Percentiles rank a stretch among this genome's conserved stretches.
phyloP scores from a whole-genome alignment of 2,888 invertebrate genomes.

The Eristalis intricaria region DNA sequence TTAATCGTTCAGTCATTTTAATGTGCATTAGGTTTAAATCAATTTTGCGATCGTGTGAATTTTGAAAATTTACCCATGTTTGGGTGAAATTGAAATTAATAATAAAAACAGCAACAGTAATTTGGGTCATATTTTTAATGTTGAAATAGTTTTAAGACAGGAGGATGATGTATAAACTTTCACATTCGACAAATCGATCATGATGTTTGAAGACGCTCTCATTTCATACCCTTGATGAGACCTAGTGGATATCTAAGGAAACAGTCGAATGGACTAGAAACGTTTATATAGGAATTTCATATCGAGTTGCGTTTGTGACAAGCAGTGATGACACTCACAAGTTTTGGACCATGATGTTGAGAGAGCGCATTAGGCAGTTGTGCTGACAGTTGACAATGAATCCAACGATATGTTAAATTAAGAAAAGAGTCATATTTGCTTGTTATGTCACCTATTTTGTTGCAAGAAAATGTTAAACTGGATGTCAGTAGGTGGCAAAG shows the following conservation, averaged over 20 bases:
- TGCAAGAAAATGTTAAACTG: background rate
- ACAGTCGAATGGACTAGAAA: slow-evolving; percentile 5
- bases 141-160: background rate
- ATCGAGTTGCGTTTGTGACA: background rate
- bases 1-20: slow-evolving; percentile 12
- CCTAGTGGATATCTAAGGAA: background rate
- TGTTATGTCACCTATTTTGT: no score
- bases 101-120: background rate
- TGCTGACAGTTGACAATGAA: no score
- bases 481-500: background rate
- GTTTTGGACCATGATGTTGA: background rate
- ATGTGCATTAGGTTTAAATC: slow-evolving; percentile 1
- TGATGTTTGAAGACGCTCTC: background rate
- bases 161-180: background rate
- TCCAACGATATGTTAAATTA: no score
- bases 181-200: background rate
- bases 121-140: background rate
- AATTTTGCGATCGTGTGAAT: background rate
- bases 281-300: background rate
- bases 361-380: no score
- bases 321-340: background rate
- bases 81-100: background rate
- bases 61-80: no score
- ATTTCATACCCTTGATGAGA: background rate
- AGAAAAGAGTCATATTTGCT: no score